Evolutionary conservation across 2,888 invertebrate genomes (phyloP), one percentile per base, ranked within the genome.

Genomic region (Drosophila nr. medialis): DNA sequence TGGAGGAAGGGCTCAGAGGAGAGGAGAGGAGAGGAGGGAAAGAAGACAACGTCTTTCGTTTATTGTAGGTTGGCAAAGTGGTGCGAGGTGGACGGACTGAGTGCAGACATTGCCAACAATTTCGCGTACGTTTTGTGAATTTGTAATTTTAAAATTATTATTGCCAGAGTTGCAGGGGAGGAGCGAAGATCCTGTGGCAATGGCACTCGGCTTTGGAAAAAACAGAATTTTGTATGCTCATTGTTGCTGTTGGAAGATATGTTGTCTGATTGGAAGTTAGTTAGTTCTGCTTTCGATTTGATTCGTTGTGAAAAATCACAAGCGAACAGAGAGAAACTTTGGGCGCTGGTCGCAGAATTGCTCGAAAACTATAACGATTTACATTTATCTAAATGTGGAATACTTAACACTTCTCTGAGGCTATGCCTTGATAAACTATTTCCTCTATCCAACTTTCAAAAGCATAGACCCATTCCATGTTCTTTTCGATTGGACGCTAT

Each of bases 101-200:
- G 74, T 72, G 75, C 83, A 89, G 84, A 85, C 86, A 86, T 83
- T 89, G 75, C 81, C 88, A 83, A 89, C 90, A 89, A 89, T 87
- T 90, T 90, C 86, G 88, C 83, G 88, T 86, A 91, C 90, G 90
- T 90, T 91, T 89, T 90, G 86, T 91, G 91, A 91, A 91, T 91
- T 91, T 83, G 90, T 90, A 91, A 91, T 90, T 89, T 83, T 55
- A 58, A 83, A 87, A 83, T 89, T 80, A 86, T 82, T 84, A 81
- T 88, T 88, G 86, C 77, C 77, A 62, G 58, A 71, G 75, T 50
- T 71, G 53, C 50, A 50, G 64, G 40, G 68, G 56, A 77, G 69
- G 30, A 65, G 65, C 51, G 48, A 50, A 64, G 64, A 60, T 76
- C 66, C 56, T 75, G 75, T 61, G 63, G 76, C 76, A 77, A 75